phyloP scores from a whole-genome alignment of 2,797 vertebrate species.

The Paratrypauchen microcephalus region DNA sequence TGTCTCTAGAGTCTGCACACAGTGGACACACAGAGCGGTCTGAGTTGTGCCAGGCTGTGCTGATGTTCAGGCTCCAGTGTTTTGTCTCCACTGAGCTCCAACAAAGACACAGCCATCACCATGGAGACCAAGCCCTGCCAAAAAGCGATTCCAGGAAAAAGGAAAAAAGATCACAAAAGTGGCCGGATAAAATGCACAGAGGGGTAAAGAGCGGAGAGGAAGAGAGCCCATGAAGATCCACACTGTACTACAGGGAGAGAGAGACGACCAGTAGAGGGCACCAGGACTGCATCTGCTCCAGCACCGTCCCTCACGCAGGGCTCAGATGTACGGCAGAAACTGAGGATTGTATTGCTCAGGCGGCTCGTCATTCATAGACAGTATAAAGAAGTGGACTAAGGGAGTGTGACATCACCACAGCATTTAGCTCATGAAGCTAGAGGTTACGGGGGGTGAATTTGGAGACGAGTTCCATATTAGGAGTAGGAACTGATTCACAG shows the following conservation, averaged over 20 bases:
- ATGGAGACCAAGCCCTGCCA: slow-evolving; percentile 48
- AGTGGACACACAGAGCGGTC: neutral
- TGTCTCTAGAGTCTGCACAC: too few relatives aligned
- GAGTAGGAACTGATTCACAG: too few relatives aligned
- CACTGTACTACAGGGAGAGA: neutral
- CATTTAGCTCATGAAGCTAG: too few relatives aligned
- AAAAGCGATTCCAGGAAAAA: slow-evolving; percentile 6
- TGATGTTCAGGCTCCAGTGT: slow-evolving; percentile 50
- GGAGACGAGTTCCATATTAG: too few relatives aligned
- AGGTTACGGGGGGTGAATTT: too few relatives aligned
- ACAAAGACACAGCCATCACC: slow-evolving; percentile 56
- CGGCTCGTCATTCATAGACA: too few relatives aligned
- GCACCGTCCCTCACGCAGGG: too few relatives aligned
- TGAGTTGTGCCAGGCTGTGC: slow-evolving; percentile 9
- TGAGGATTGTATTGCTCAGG: too few relatives aligned
- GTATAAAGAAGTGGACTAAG: too few relatives aligned
- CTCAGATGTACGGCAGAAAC: too few relatives aligned
- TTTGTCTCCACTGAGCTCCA: slow-evolving; percentile 39
- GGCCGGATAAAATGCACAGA: neutral
- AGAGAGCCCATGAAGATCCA: neutral
- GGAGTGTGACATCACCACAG: too few relatives aligned
- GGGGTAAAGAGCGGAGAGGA: neutral
- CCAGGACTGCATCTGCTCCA: too few relatives aligned
- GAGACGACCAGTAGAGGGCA: neutral
- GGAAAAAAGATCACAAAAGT: neutral